These are phyloP conservation scores for Rutpela maculata DNA, from an alignment of 2,888 invertebrate species.

Conservation along the genomic window DNA sequence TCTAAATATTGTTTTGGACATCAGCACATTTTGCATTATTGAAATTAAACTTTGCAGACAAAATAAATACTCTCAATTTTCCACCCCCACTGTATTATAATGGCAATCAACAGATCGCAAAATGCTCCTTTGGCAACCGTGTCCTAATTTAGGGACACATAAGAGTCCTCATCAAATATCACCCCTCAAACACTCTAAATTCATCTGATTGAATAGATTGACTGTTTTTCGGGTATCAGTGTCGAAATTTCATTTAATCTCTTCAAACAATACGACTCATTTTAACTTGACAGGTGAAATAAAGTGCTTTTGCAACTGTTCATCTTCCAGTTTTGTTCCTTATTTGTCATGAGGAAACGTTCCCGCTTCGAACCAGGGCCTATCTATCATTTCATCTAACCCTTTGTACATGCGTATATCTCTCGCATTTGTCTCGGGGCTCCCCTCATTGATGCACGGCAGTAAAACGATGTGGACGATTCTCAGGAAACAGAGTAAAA, in stretches of 20 bases:
- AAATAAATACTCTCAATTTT: no score
- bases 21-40: no score
- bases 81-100: no score
- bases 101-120: neutral
- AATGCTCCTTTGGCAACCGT: neutral
- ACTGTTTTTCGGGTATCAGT: slow-evolving; percentile 3
- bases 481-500: neutral
- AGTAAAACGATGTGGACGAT: neutral
- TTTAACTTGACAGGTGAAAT: slow-evolving; percentile 6
- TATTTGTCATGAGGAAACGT: slow-evolving; percentile 2
- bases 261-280: neutral
- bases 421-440: neutral
- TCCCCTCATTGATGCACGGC: neutral
- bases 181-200: neutral
- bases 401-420: neutral
- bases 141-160: neutral
- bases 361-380: slow-evolving; percentile 2
- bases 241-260: slow-evolving; percentile 3
- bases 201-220: neutral
- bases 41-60: no score
- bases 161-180: neutral
- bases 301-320: slow-evolving; percentile 7
- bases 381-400: slow-evolving; percentile 4
- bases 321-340: slow-evolving; percentile 7
- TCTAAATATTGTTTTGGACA: no score